phyloP scores from a whole-genome alignment of 2,888 invertebrate species.

The Neoscelio sp. region DNA sequence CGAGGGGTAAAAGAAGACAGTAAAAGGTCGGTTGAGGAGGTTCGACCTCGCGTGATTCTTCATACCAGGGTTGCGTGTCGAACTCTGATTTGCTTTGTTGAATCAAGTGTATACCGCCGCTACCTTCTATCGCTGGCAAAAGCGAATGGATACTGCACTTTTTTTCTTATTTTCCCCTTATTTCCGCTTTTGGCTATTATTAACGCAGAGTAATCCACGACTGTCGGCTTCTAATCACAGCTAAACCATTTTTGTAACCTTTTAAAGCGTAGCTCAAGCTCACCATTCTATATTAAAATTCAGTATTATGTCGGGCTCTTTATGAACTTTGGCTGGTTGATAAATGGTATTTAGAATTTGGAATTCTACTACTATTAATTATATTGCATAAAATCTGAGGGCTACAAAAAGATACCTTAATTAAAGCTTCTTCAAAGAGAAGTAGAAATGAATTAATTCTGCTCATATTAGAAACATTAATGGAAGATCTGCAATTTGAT shows the following conservation, averaged over 20 bases:
- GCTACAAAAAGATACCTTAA: conserved; percentile 47
- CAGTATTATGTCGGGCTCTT: not conserved
- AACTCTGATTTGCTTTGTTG: conserved; percentile 83
- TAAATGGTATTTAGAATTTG: conserved; percentile 35
- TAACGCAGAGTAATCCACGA: conserved; percentile 70
- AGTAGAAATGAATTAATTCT: conserved; percentile 64
- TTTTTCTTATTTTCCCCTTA: conserved; percentile 67
- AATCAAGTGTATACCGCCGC: conserved; percentile 79
- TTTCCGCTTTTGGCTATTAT: conserved; percentile 71
- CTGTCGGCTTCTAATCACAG: conserved; percentile 70
- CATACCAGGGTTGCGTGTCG: conserved; percentile 81
- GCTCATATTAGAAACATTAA: conserved; percentile 72
- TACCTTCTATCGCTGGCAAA: conserved; percentile 70
- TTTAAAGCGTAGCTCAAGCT: conserved; percentile 19
- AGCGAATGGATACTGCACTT: conserved; percentile 76
- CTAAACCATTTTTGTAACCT: conserved; percentile 58
- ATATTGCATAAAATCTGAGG: conserved; percentile 35
- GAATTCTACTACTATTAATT: conserved; percentile 23
- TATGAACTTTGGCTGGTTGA: conserved; percentile 11
- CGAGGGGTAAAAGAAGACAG: conserved; percentile 70
- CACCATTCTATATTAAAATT: conserved; percentile 22
- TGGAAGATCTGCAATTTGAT: conserved; percentile 75
- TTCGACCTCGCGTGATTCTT: conserved; percentile 81
- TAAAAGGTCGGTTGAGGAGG: conserved; percentile 73
- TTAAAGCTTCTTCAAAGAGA: conserved; percentile 61